A percentile compares a stretch with the other conserved stretches of the same genome.
Evolutionary conservation across 1,140 invertebrate species (phyloP).

Genomic region (Drosophila asahinai): DNA sequence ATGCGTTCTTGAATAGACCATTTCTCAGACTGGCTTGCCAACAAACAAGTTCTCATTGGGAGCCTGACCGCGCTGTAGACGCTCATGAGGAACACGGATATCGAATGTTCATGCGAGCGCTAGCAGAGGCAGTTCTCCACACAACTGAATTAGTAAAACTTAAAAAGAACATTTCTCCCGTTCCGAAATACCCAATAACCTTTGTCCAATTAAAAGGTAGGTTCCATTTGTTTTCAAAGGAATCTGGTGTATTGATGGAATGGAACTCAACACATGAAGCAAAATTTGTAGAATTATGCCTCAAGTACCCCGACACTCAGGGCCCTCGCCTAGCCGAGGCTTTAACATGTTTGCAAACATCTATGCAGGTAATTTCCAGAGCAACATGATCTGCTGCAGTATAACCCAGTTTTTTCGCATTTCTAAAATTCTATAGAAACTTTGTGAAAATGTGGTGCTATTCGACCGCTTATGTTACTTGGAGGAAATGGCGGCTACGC

Average conservation of each 20-base stretch:
- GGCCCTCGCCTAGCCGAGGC: constrained; percentile 63
- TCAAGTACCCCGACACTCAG: constrained; percentile 36
- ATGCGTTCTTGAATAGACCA: constrained; percentile 86
- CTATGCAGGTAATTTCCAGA: constrained; percentile 68
- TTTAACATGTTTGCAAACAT: constrained; percentile 73
- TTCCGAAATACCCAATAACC: neutral
- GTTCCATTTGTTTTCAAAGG: constrained; percentile 32
- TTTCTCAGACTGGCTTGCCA: constrained; percentile 89
- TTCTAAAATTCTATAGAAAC: constrained; percentile 78
- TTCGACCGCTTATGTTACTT: constrained; percentile 89
- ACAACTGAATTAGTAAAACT: constrained; percentile 38
- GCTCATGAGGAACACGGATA: constrained; percentile 56
- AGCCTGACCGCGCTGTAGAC: neutral
- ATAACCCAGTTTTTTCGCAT: neutral
- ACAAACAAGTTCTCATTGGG: constrained; percentile 66
- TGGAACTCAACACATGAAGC: constrained; percentile 51
- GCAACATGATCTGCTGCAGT: constrained; percentile 29
- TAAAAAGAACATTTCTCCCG: neutral
- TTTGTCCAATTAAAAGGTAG: constrained; percentile 27
- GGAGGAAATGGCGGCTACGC: constrained; percentile 85
- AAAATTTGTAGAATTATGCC: constrained; percentile 38
- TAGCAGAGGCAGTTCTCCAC: constrained; percentile 54
- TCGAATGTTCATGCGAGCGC: constrained; percentile 69
- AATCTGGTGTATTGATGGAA: constrained; percentile 1
- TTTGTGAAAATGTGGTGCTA: constrained; percentile 90